phyloP scores from a whole-genome alignment of 2,797 vertebrate species.

The Micromesistius poutassou region DNA sequence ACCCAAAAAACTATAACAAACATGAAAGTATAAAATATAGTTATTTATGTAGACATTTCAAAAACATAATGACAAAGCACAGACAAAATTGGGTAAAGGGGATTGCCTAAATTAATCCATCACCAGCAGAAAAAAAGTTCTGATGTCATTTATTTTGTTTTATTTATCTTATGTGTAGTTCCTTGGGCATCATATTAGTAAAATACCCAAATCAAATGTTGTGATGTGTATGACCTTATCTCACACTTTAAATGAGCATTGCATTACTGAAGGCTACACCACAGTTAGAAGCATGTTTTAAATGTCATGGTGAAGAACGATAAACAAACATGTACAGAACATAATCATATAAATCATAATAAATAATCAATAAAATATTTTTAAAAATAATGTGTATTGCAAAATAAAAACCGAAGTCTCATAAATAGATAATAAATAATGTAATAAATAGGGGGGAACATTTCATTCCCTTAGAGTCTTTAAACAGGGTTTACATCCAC shows the following conservation, averaged over 20 bases:
- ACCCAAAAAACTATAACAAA: background rate
- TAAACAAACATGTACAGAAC: constrained; percentile 39
- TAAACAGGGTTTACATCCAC: constrained; percentile 5
- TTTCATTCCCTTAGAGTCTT: constrained; percentile 31
- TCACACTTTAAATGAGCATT: background rate
- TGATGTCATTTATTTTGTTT: background rate
- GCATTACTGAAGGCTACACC: background rate
- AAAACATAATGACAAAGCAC: background rate
- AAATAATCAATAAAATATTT: constrained; percentile 47
- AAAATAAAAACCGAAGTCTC: constrained; percentile 43
- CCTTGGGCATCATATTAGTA: background rate
- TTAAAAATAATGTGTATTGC: constrained; percentile 16
- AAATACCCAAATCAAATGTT: background rate
- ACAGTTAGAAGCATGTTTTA: background rate
- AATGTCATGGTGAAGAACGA: constrained; percentile 39
- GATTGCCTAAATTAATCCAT: background rate
- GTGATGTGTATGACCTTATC: background rate
- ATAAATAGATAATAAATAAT: constrained; percentile 59
- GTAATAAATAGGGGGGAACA: constrained; percentile 27
- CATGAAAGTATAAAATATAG: constrained; percentile 8
- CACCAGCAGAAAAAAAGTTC: background rate
- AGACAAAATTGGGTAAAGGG: background rate
- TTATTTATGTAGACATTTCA: background rate
- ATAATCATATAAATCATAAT: constrained; percentile 37
- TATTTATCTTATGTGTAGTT: background rate